Base-by-base conservation (phyloP, 2,888 invertebrate genomes). In the Embidobia sp. region DNA sequence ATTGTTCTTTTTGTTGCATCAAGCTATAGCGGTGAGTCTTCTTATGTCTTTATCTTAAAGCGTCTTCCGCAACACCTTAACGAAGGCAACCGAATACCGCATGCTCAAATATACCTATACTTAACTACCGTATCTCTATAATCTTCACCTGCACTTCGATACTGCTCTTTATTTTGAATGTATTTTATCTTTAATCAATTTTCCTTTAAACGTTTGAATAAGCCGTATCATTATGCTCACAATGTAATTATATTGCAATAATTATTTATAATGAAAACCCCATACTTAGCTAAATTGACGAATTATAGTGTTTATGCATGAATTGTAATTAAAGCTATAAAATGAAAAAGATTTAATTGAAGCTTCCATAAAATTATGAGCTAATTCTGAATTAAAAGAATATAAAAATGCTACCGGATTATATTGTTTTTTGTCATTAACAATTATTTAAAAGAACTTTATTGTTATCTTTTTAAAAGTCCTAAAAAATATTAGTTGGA, bases 1-100 rank as follows among this genome's bases (percentile, higher is more conserved):
- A 49, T 40, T 49, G 40, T 49, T 40, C 46, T 18, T 29, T 63
- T 63, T 37, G 13, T 27, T 19, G 1, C 11, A 11, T 11, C 27
- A 61, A 46, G 48, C 6, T 11, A 16, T 61, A 48, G 48, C 27
- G 35, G 46, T 27, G 35, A 37, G 13, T 49, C 15, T 11, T 40
- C 49, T 63, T 49, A 63, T 63, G 63, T 63, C 63, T 63, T 63
- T 63, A 63, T 63, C 40, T 63, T 49, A 49, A 63, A 18, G 49
- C 22, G 35, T 49, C 27, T 63, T 49, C 26, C 48, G 40, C 55
- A 55, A 48, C 48, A 48, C 61, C 19, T 46, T 35, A 61, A 61
- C 46, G 61, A 61, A 46, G 26, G 27, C 19, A 29, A 29, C 42
- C 55, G 42, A 29, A 53, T 53, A 16, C 37, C 53, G 22, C 22